Conservation (phyloP, 2,888 invertebrate genomes). For the Melinaea menophilus region DNA sequence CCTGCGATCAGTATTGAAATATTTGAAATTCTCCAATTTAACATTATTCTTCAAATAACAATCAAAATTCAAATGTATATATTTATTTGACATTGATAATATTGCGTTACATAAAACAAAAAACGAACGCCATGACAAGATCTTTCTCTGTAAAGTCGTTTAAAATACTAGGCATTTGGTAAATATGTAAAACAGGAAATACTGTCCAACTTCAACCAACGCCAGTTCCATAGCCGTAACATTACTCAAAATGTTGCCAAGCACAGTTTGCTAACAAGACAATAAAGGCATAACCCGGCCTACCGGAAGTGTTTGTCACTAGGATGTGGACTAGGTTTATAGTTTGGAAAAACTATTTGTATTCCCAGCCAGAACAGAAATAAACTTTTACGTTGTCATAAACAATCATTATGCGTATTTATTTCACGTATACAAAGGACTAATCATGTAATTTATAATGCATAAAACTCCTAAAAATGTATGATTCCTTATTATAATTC, state of each 20-base stretch:
- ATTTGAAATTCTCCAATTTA: no score
- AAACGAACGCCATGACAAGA: no score
- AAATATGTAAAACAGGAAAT: not conserved
- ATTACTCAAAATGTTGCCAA: conserved; percentile 28
- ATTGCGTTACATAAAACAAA: no score
- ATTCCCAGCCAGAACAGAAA: not conserved
- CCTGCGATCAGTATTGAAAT: no score
- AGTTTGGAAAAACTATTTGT: conserved; percentile 8
- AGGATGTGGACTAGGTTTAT: conserved; percentile 8
- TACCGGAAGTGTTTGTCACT: conserved; percentile 46
- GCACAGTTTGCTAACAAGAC: conserved; percentile 59
- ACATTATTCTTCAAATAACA: no score
- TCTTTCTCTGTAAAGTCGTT: no score
- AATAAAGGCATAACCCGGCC: conserved; percentile 57
- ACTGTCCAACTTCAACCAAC: not conserved
- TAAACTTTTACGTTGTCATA: conserved; percentile 3
- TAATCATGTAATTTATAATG: not conserved
- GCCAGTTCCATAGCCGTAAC: conserved; percentile 18
- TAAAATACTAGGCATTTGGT: not conserved
- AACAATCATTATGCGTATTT: not conserved
- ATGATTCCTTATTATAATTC: not conserved
- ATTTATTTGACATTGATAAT: no score
- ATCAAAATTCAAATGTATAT: no score
- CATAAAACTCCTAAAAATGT: not conserved
- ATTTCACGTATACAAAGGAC: not conserved